A percentile compares a stretch with the other conserved stretches of the same genome.
Conservation (phyloP, 2,113 vertebrate genomes). For the Platycercus adscitus region DNA sequence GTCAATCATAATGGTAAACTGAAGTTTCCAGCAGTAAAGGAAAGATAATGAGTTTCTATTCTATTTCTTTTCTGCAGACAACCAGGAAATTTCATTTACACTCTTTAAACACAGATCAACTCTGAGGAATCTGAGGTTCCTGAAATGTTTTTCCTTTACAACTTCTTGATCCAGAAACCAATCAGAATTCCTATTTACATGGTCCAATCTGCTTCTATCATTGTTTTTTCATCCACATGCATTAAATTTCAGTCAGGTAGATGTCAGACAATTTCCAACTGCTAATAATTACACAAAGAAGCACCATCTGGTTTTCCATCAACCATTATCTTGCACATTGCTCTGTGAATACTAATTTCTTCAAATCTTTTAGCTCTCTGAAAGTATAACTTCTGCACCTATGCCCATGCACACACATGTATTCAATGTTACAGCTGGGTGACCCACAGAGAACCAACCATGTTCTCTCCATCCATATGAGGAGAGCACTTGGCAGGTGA, state of each 20-base stretch:
- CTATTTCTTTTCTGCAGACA: neutral
- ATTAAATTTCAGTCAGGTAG: neutral
- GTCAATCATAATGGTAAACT: neutral
- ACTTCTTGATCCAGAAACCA: neutral
- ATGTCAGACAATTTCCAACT: neutral
- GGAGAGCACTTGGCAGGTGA: neutral
- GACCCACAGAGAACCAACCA: neutral
- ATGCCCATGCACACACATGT: neutral
- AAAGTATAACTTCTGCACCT: neutral
- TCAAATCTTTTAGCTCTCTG: neutral
- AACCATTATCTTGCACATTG: neutral
- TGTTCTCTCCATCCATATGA: neutral
- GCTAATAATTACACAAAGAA: neutral
- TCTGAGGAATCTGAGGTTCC: neutral
- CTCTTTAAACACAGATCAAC: neutral
- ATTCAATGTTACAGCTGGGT: neutral
- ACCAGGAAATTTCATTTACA: neutral
- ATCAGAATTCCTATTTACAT: neutral
- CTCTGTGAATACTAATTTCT: neutral
- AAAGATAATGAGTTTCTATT: neutral
- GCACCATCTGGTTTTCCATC: neutral
- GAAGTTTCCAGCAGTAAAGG: neutral
- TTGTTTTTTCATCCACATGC: neutral
- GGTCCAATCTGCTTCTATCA: neutral
- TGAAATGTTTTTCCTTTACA: neutral